Conservation (phyloP, 2,888 invertebrate genomes). For the Lamellibrachia columna region DNA sequence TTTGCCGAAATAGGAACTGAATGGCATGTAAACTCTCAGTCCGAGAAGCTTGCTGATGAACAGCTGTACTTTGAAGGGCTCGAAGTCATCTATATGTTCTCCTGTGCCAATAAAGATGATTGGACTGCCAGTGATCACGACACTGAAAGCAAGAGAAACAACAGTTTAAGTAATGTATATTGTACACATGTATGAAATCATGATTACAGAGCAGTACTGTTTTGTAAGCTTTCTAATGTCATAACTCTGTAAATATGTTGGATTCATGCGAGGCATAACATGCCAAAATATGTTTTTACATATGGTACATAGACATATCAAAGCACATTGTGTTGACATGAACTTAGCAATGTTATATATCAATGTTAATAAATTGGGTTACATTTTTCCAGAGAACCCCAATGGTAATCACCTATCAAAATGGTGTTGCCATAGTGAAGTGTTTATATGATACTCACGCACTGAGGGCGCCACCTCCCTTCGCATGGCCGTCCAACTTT, state of each 20-base stretch:
- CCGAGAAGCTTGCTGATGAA: slow-evolving; percentile 97
- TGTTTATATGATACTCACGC: too few relatives aligned
- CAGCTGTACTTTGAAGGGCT: slow-evolving; percentile 98
- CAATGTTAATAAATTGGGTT: not conserved
- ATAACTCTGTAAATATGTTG: too few relatives aligned
- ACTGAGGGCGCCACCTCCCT: too few relatives aligned
- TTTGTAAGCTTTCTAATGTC: too few relatives aligned
- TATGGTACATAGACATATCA: too few relatives aligned
- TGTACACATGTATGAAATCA: too few relatives aligned
- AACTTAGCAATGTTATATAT: not conserved
- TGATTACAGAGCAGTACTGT: too few relatives aligned
- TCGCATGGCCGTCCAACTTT: too few relatives aligned
- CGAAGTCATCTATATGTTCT: slow-evolving; percentile 99
- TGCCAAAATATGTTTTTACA: too few relatives aligned
- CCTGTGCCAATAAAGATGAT: slow-evolving; percentile 99
- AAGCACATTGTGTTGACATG: not conserved
- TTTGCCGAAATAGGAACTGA: not conserved
- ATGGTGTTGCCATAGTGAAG: too few relatives aligned
- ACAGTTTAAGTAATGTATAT: not conserved
- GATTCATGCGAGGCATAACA: too few relatives aligned
- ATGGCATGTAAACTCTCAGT: slow-evolving; percentile 70
- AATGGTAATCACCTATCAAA: not conserved
- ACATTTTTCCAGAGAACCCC: not conserved
- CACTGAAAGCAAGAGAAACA: slow-evolving; percentile 71
- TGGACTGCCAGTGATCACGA: slow-evolving; percentile 97